phyloP scores from a whole-genome alignment of 2,113 vertebrate genomes.

The Deroptyus accipitrinus region DNA sequence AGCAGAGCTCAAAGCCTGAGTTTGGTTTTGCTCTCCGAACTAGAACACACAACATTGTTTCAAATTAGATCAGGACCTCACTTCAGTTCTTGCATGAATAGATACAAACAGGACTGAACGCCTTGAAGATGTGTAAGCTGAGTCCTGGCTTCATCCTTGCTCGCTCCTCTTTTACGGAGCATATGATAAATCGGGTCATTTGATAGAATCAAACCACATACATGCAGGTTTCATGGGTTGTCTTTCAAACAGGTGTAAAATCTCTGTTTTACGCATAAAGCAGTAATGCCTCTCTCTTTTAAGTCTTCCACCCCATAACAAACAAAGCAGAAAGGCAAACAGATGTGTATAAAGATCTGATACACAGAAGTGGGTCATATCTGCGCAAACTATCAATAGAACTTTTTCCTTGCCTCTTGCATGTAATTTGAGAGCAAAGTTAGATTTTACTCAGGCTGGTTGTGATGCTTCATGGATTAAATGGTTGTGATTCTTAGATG shows the following conservation, averaged over 20 bases:
- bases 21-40: conserved; percentile 1
- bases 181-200: neutral
- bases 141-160: neutral
- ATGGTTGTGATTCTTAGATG: neutral
- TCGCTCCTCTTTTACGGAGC: neutral
- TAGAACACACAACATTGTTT: neutral
- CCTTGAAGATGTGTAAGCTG: neutral
- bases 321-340: neutral
- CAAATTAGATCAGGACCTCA: conserved; percentile 2
- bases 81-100: neutral
- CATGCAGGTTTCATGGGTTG: neutral
- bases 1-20: neutral
- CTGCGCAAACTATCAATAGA: neutral
- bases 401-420: neutral
- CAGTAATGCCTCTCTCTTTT: neutral
- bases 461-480: neutral
- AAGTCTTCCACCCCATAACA: neutral
- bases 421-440: neutral
- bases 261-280: neutral
- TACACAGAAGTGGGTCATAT: neutral
- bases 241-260: neutral
- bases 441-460: neutral
- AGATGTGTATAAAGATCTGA: neutral
- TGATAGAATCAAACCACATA: neutral
- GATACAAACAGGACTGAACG: neutral